These are phyloP conservation scores for Zaprionus nigranus DNA, from an alignment of 1,140 invertebrate species.

Conservation along the genomic window DNA sequence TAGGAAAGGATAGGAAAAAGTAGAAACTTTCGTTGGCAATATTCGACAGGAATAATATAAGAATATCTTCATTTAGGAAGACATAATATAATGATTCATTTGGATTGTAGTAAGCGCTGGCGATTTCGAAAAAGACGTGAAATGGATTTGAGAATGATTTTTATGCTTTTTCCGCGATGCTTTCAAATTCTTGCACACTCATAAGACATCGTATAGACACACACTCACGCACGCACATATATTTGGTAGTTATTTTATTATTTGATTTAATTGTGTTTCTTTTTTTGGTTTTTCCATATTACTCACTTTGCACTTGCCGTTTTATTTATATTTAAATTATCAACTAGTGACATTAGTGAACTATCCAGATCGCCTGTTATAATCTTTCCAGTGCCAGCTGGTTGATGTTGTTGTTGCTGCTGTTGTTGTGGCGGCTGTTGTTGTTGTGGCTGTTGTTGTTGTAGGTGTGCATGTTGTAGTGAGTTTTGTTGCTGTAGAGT, in stretches of 20 bases:
- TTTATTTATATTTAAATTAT: conserved; percentile 96
- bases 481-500: conserved; percentile 52
- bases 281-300: conserved; percentile 38
- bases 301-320: conserved; percentile 90
- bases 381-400: conserved; percentile 88
- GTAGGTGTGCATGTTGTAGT: conserved; percentile 71
- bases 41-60: not conserved
- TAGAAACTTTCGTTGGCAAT: not conserved
- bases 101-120: not conserved
- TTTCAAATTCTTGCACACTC: conserved; percentile 12
- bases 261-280: conserved; percentile 15
- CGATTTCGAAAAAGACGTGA: not conserved
- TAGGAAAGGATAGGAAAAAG: not conserved
- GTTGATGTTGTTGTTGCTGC: conserved; percentile 81
- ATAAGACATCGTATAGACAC: conserved; percentile 1
- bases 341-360: conserved; percentile 94
- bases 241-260: conserved; percentile 28
- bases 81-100: not conserved
- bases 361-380: conserved; percentile 96
- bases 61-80: not conserved
- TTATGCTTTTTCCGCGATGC: conserved; percentile 21
- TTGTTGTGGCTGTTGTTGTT: conserved; percentile 74
- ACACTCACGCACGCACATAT: conserved; percentile 43
- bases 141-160: conserved; percentile 15
- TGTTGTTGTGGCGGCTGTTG: conserved; percentile 83